Conservation (phyloP, 53 echinoderm and acorn worm species). For the Patiria pectinifera region DNA sequence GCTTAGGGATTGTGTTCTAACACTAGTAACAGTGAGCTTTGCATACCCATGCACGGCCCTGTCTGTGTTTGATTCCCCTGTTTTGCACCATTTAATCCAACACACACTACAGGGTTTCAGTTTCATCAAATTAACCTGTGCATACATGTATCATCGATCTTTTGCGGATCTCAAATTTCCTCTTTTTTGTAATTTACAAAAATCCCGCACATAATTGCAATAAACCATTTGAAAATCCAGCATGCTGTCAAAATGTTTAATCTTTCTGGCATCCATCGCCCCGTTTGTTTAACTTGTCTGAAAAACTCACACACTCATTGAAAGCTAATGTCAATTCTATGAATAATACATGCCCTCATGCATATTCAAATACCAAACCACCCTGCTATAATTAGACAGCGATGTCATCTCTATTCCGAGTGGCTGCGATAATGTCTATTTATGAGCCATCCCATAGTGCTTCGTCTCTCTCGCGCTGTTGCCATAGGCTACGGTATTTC, state of each 20-base stretch:
- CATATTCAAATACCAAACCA: slow-evolving; percentile 21
- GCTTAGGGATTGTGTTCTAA: background rate
- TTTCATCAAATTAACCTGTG: background rate
- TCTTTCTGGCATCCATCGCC: background rate
- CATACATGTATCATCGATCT: no score
- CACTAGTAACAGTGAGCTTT: background rate
- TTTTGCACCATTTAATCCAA: background rate
- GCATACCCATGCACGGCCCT: background rate
- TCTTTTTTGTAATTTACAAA: no score
- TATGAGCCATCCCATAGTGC: slow-evolving; percentile 57
- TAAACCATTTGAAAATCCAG: background rate
- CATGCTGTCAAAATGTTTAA: background rate
- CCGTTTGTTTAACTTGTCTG: background rate
- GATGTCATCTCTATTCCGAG: slow-evolving; percentile 51
- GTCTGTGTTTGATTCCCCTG: background rate
- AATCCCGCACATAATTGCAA: background rate
- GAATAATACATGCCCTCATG: slow-evolving; percentile 31
- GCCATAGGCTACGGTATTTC: slow-evolving; percentile 48
- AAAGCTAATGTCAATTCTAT: background rate
- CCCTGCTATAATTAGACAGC: slow-evolving; percentile 36
- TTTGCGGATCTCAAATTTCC: no score
- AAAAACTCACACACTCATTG: background rate
- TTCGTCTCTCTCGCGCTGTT: slow-evolving; percentile 6
- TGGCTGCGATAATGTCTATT: slow-evolving; percentile 29
- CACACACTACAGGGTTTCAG: background rate